These are phyloP conservation scores for Oophaga sylvatica DNA, from an alignment of 2,797 vertebrate genomes.

Conservation along the genomic window DNA sequence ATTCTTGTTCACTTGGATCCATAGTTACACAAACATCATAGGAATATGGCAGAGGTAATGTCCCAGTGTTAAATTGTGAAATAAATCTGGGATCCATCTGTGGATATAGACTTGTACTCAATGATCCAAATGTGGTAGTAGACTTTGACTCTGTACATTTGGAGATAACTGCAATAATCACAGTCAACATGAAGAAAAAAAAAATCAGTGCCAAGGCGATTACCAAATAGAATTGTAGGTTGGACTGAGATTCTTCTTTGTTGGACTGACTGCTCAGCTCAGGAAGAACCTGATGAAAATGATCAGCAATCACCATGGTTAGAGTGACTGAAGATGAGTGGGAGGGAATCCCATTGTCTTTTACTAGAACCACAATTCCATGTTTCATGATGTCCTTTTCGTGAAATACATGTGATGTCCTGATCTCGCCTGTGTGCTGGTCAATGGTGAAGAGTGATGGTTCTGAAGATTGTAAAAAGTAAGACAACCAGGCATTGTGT, in stretches of 20 bases:
- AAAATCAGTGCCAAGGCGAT: conserved; percentile 65
- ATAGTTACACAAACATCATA: conserved; percentile 43
- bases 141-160: conserved; percentile 34
- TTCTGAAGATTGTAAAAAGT: conserved; percentile 76
- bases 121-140: conserved; percentile 10
- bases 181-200: not conserved
- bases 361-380: conserved; percentile 55
- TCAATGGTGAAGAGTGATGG: conserved; percentile 78
- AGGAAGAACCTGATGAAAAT: conserved; percentile 70
- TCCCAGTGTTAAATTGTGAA: conserved; percentile 51
- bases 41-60: conserved; percentile 47
- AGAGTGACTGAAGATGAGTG: conserved; percentile 64
- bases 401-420: conserved; percentile 75
- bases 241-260: conserved; percentile 61
- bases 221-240: conserved; percentile 66
- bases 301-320: conserved; percentile 60
- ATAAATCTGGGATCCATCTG: conserved; percentile 39
- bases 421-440: conserved; percentile 65
- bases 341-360: conserved; percentile 51
- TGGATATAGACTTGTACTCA: conserved; percentile 48
- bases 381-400: conserved; percentile 79
- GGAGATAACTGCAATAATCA: conserved; percentile 21
- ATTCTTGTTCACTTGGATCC: conserved; percentile 59
- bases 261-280: conserved; percentile 68
- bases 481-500: conserved; percentile 81